Evolutionary conservation across 2,888 invertebrate genomes (phyloP).

Genomic region (Entomobrya multifasciata): DNA sequence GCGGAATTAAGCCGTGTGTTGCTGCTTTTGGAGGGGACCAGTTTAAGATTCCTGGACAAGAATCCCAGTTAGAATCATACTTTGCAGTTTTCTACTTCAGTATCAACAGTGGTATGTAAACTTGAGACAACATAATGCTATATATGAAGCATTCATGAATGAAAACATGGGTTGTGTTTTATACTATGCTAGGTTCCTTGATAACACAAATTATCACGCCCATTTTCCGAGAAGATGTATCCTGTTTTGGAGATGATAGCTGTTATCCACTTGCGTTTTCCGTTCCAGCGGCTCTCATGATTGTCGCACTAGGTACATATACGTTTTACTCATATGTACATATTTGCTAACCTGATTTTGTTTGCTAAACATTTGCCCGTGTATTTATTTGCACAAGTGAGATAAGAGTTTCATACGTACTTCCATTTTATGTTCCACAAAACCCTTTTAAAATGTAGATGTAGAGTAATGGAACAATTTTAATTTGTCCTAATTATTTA

Average conservation of each 20-base stretch:
- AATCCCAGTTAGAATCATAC: conserved; percentile 89
- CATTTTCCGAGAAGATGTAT: conserved; percentile 86
- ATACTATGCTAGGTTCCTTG: conserved; percentile 41
- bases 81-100: conserved; percentile 97
- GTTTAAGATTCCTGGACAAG: conserved; percentile 91
- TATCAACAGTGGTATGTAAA: conserved; percentile 86
- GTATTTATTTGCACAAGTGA: no score
- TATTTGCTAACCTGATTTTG: no score
- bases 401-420: background rate
- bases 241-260: conserved; percentile 82
- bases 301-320: conserved; percentile 82
- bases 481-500: no score
- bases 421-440: no score
- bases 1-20: conserved; percentile 89
- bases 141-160: background rate
- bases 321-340: no score
- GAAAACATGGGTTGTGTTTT: background rate
- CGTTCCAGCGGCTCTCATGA: conserved; percentile 83
- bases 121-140: background rate
- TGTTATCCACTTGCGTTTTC: conserved; percentile 82
- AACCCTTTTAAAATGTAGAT: no score
- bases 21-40: conserved; percentile 98
- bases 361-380: no score
- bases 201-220: conserved; percentile 85
- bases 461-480: no score